phyloP scores from a whole-genome alignment of 2,113 vertebrate species.

The Agelaius phoeniceus region DNA sequence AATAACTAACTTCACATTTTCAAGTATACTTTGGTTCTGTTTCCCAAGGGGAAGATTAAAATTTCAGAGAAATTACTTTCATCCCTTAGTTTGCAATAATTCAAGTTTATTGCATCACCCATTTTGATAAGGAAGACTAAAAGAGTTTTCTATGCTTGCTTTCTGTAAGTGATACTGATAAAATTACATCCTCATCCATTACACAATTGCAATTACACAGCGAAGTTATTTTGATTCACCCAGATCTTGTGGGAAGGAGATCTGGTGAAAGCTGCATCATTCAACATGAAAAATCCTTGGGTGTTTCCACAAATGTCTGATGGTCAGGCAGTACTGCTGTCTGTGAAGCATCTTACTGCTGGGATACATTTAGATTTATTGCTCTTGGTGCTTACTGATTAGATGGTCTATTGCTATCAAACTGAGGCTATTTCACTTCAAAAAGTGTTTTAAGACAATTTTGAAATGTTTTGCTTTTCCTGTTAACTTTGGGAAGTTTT shows the following conservation, averaged over 20 bases:
- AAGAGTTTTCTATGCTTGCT: not conserved
- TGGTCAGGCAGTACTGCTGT: not conserved
- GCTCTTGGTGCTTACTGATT: not conserved
- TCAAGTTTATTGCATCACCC: not conserved
- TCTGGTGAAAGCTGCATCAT: not conserved
- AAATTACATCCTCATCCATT: not conserved
- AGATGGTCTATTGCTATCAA: not conserved
- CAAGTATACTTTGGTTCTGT: not conserved
- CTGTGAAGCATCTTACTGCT: not conserved
- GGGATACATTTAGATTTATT: not conserved
- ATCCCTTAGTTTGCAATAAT: not conserved
- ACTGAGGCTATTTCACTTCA: not conserved
- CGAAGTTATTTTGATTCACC: not conserved
- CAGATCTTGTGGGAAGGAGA: not conserved
- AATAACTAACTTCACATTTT: not conserved
- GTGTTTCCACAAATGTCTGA: not conserved
- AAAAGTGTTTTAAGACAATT: not conserved
- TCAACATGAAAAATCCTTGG: not conserved
- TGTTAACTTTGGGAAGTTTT: not conserved
- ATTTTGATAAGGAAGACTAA: not conserved
- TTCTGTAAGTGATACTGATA: not conserved
- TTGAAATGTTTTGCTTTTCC: not conserved
- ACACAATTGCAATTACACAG: not conserved
- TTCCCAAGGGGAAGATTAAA: not conserved
- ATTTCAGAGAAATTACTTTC: not conserved